These are phyloP conservation scores for Enteromius trimaculatus DNA, from an alignment of 2,797 vertebrate species.

Conservation along the genomic window DNA sequence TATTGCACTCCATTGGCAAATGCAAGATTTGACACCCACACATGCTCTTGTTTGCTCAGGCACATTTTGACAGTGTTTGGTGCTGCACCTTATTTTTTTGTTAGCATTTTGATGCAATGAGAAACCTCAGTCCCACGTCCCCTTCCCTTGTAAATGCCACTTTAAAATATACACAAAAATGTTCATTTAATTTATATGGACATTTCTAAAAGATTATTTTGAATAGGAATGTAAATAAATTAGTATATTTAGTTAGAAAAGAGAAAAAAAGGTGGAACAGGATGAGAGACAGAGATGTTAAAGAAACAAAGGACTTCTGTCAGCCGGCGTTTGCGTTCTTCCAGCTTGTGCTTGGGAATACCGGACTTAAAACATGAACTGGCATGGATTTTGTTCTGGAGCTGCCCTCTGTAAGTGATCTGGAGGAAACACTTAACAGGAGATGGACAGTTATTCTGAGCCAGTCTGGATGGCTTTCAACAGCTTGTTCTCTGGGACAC, in stretches of 20 bases:
- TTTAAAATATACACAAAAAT: conserved; percentile 67
- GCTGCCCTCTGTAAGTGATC: neutral
- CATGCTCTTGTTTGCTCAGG: conserved; percentile 51
- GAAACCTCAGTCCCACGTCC: conserved; percentile 81
- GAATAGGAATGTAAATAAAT: conserved; percentile 80
- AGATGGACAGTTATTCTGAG: neutral
- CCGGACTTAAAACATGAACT: neutral
- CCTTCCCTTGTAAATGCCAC: conserved; percentile 81
- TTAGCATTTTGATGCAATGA: conserved; percentile 79
- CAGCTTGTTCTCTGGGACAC: conserved; percentile 7
- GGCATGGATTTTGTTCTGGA: neutral
- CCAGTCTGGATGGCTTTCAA: neutral
- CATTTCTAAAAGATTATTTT: conserved; percentile 81
- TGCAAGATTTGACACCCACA: conserved; percentile 23
- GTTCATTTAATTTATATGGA: conserved; percentile 78
- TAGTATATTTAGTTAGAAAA: conserved; percentile 69
- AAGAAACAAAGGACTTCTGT: conserved; percentile 22
- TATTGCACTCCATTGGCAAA: conserved; percentile 9
- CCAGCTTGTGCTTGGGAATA: neutral
- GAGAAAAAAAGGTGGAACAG: conserved; percentile 60
- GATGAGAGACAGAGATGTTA: no score
- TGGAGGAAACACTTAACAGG: neutral
- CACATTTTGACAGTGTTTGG: conserved; percentile 71
- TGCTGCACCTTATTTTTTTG: conserved; percentile 77
- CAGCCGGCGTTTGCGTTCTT: conserved; percentile 4